Conservation (phyloP, 1,140 invertebrate species). For the Bombus haemorrhoidalis region DNA sequence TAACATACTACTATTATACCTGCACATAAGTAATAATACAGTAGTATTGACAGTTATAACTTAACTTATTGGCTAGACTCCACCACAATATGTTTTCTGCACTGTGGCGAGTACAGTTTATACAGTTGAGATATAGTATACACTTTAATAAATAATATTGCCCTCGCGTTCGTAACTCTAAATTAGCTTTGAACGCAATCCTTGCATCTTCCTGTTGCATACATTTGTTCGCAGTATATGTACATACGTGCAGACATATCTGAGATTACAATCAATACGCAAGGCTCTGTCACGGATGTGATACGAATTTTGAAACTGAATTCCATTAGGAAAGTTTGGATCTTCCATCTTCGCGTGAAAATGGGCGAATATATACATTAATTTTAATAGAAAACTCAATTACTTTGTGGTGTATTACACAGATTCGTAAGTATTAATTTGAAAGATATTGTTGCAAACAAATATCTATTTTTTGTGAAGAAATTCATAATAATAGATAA, state of each 20-base stretch:
- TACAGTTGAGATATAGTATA: not conserved
- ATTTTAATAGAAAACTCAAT: not conserved
- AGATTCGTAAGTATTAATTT: too few relatives aligned
- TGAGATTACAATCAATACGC: not conserved
- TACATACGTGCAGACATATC: not conserved
- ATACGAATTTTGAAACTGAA: not conserved
- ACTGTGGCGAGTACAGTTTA: not conserved
- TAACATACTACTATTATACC: not conserved
- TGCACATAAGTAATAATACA: not conserved
- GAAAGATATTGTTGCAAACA: too few relatives aligned
- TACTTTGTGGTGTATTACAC: not conserved
- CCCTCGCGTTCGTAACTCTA: not conserved
- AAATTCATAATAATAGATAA: too few relatives aligned
- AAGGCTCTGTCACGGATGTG: not conserved
- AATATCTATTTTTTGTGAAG: too few relatives aligned
- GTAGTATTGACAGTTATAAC: not conserved
- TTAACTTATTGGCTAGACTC: not conserved
- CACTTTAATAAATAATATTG: conserved; percentile 13
- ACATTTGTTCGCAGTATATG: too few relatives aligned
- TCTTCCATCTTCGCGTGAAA: not conserved
- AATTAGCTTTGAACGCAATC: not conserved
- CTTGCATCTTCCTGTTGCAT: too few relatives aligned
- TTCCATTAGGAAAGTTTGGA: not conserved
- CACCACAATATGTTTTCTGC: not conserved
- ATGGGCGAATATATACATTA: too few relatives aligned